Conservation (phyloP, 1,140 invertebrate genomes). For the Drosophila varians region DNA sequence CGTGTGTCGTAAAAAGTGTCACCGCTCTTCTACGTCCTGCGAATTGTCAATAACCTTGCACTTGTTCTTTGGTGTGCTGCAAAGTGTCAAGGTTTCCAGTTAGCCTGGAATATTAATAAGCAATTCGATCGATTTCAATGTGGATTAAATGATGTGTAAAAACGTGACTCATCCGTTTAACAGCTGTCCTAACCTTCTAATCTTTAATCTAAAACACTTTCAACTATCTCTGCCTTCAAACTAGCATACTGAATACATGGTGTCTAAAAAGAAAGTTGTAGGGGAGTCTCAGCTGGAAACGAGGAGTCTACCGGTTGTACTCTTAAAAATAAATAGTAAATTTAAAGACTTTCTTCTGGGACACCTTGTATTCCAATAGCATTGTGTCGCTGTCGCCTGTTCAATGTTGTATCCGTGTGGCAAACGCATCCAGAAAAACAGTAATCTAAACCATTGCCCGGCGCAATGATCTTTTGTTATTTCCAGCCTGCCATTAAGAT, state of each 20-base stretch:
- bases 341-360: not conserved
- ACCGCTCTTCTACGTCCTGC: not conserved
- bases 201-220: constrained; percentile 12
- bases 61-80: constrained; percentile 7
- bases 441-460: constrained; percentile 36
- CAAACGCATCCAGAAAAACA: constrained; percentile 10
- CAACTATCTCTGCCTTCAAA: constrained; percentile 22
- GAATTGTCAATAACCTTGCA: constrained; percentile 20
- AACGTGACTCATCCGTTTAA: constrained; percentile 22
- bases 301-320: too few relatives aligned
- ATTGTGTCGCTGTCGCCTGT: constrained; percentile 26
- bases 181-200: constrained; percentile 7
- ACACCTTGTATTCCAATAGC: not conserved
- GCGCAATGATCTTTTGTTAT: constrained; percentile 44
- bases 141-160: constrained; percentile 7
- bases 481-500: constrained; percentile 50
- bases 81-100: constrained; percentile 36
- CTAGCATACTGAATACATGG: constrained; percentile 8
- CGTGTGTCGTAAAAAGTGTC: not conserved
- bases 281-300: not conserved
- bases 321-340: too few relatives aligned
- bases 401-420: constrained; percentile 42
- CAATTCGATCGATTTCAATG: constrained; percentile 46
- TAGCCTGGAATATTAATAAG: constrained; percentile 46
- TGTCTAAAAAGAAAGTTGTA: not conserved